A percentile compares a stretch with the other conserved stretches of the same genome.
Conservation (phyloP, 1,140 invertebrate species). For the Bombus superbus region DNA sequence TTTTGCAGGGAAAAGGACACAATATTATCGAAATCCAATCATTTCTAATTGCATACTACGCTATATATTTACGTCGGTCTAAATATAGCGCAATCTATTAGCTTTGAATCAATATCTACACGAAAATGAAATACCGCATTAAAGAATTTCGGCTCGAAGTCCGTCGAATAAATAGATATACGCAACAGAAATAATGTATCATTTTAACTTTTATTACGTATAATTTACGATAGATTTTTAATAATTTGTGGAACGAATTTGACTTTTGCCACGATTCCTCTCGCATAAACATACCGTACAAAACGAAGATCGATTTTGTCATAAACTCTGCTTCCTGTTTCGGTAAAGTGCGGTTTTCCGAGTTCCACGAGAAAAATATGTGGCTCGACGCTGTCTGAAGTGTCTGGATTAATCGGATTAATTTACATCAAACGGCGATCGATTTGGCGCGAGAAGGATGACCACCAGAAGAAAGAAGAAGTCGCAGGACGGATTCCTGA, state of each 20-base stretch:
- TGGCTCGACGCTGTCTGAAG: constrained; percentile 63
- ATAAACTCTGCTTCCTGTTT: constrained; percentile 3
- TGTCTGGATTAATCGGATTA: constrained; percentile 70
- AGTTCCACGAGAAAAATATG: constrained; percentile 63
- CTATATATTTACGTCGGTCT: background rate
- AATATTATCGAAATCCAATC: background rate
- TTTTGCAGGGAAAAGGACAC: background rate
- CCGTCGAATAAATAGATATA: background rate
- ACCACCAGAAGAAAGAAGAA: constrained; percentile 90
- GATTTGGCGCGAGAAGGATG: constrained; percentile 81
- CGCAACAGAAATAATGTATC: background rate
- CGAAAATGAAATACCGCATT: background rate
- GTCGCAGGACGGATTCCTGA: constrained; percentile 89
- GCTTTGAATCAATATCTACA: background rate
- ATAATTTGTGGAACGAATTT: background rate
- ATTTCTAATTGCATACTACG: background rate
- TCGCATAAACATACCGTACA: background rate
- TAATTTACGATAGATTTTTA: background rate
- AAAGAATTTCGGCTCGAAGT: too few species aligned
- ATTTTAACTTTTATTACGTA: background rate
- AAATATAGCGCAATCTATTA: too few species aligned
- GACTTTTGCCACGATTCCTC: constrained; percentile 22
- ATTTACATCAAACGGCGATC: constrained; percentile 57
- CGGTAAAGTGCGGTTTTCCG: constrained; percentile 50
- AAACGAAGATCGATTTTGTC: background rate